Conservation (phyloP, 2,888 invertebrate genomes). For the Emmelina monodactyla region DNA sequence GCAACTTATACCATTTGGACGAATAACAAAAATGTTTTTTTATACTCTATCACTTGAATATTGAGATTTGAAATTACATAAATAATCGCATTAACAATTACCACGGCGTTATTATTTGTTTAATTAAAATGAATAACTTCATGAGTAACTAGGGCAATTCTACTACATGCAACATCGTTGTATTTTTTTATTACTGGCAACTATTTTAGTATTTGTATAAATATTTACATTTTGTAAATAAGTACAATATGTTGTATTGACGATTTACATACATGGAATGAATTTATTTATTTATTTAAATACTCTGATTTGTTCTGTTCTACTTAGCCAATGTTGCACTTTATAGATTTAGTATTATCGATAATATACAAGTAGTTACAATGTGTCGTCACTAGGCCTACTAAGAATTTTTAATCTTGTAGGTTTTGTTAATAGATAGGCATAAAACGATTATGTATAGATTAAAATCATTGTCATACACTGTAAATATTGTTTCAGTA, state of each 20-base stretch:
- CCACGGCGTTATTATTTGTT: too few relatives aligned
- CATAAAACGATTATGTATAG: constrained; percentile 56
- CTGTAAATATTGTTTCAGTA: constrained; percentile 62
- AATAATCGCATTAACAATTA: too few relatives aligned
- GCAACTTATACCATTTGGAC: background rate
- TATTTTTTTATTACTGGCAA: background rate
- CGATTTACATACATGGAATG: constrained; percentile 31
- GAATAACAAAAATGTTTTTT: background rate
- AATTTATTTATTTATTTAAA: constrained; percentile 59
- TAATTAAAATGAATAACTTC: too few relatives aligned
- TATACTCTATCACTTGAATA: too few relatives aligned
- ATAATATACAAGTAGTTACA: constrained; percentile 53
- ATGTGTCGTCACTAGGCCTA: constrained; percentile 43
- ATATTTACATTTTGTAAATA: constrained; percentile 60
- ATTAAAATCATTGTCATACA: constrained; percentile 45
- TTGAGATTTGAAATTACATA: too few relatives aligned
- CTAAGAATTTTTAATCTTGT: constrained; percentile 47
- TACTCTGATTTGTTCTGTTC: constrained; percentile 57
- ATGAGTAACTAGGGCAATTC: too few relatives aligned
- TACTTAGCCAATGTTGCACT: constrained; percentile 61
- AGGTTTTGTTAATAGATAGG: constrained; percentile 61
- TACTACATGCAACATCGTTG: too few relatives aligned
- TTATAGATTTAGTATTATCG: constrained; percentile 52
- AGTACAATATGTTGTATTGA: constrained; percentile 42
- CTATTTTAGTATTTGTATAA: too few relatives aligned